phyloP scores from a whole-genome alignment of 92 coral and sea anemone genomes.

The Phenganax subtilis region DNA sequence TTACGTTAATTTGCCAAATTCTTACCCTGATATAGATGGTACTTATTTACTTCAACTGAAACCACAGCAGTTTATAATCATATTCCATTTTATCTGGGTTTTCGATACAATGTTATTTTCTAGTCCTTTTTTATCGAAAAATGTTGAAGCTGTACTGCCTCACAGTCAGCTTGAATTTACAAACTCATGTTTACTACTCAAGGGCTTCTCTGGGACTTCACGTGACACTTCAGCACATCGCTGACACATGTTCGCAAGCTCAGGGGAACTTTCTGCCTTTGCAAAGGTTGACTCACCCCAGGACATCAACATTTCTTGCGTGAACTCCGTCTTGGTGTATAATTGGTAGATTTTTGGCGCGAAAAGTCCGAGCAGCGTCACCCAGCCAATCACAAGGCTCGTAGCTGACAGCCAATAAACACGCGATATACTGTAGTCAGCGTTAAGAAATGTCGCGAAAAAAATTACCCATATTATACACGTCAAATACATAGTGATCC shows the following conservation, averaged over 20 bases:
- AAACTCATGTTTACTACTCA: no score
- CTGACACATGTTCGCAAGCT: not conserved
- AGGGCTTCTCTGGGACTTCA: not conserved
- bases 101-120: no score
- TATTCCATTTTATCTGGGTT: no score
- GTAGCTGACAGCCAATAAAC: conserved; percentile 51
- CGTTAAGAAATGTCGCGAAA: conserved; percentile 70
- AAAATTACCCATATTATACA: conserved; percentile 77
- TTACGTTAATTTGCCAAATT: no score
- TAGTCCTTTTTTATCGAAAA: no score
- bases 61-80: no score
- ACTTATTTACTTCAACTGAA: no score
- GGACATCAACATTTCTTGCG: conserved; percentile 35
- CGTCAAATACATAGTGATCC: conserved; percentile 68
- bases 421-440: conserved; percentile 55
- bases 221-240: conserved; percentile 6
- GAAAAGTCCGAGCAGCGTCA: conserved; percentile 65
- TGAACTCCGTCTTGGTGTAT: conserved; percentile 30
- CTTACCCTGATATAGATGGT: no score
- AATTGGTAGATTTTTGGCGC: conserved; percentile 54
- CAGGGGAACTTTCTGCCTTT: conserved; percentile 9
- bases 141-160: no score
- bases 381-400: conserved; percentile 56
- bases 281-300: conserved; percentile 21
- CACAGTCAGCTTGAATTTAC: no score